A percentile compares a stretch with the other conserved stretches of the same genome.
Evolutionary conservation across 2,113 vertebrate species (phyloP).

Genomic region (Cyanoliseus patagonus): DNA sequence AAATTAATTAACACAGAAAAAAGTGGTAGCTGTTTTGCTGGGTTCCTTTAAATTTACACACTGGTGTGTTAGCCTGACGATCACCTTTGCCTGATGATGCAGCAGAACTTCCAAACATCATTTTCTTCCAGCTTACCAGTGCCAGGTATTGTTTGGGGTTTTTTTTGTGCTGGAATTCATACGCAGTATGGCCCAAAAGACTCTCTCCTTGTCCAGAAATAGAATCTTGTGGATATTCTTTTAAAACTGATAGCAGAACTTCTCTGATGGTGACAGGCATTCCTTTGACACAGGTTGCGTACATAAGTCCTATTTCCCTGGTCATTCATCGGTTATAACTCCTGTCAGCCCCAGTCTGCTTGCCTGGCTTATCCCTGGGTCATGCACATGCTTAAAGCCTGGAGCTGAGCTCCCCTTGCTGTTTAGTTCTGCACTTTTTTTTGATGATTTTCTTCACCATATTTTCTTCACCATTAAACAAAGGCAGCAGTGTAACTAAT

Average conservation of each 20-base stretch:
- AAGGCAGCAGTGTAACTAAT: background rate
- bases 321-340: background rate
- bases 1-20: background rate
- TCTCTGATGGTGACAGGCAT: background rate
- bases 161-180: background rate
- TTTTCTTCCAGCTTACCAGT: background rate
- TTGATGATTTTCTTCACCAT: background rate
- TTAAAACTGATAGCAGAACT: background rate
- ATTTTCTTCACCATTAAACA: background rate
- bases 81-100: background rate
- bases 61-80: background rate
- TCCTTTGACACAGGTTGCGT: background rate
- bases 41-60: background rate
- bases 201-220: background rate
- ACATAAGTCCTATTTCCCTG: background rate
- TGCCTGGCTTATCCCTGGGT: background rate
- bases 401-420: background rate
- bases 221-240: background rate
- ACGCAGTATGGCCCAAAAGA: background rate
- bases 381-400: background rate
- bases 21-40: background rate
- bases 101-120: background rate
- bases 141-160: background rate
- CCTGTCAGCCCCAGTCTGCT: background rate
- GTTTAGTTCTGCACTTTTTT: background rate